phyloP scores from a whole-genome alignment of 1,140 invertebrate species.

The Cataglyphis hispanica region DNA sequence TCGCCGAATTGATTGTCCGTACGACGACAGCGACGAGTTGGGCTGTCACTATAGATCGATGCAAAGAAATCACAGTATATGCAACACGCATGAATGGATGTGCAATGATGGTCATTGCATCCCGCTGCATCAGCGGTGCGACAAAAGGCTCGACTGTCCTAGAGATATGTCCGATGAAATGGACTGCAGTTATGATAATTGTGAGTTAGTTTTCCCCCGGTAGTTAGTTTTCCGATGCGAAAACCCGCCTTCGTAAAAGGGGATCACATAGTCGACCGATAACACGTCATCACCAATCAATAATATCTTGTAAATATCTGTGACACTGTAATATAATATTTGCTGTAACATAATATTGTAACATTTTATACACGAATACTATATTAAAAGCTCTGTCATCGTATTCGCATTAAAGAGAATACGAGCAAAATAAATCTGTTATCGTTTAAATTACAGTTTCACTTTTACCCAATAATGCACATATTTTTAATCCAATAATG shows the following conservation, averaged over 20 bases:
- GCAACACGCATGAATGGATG: slow-evolving; percentile 85
- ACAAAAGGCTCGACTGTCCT: slow-evolving; percentile 89
- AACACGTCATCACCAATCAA: slow-evolving; percentile 52
- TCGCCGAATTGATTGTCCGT: slow-evolving; percentile 88
- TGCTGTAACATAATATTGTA: slow-evolving; percentile 37
- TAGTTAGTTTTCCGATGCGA: slow-evolving; percentile 15
- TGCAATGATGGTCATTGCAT: slow-evolving; percentile 91
- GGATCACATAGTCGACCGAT: slow-evolving; percentile 26
- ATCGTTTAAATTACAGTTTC: slow-evolving; percentile 18
- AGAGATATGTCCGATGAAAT: slow-evolving; percentile 90
- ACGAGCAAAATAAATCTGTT: slow-evolving; percentile 16
- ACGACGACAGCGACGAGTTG: slow-evolving; percentile 85
- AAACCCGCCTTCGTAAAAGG: slow-evolving; percentile 1
- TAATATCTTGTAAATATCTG: slow-evolving; percentile 55
- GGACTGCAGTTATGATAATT: slow-evolving; percentile 85
- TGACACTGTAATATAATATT: slow-evolving; percentile 45
- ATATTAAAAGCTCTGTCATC: slow-evolving; percentile 31
- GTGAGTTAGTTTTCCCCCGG: slow-evolving; percentile 76
- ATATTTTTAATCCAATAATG: slow-evolving; percentile 40
- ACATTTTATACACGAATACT: slow-evolving; percentile 20
- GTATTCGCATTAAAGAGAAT: slow-evolving; percentile 7
- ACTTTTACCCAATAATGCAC: slow-evolving; percentile 2
- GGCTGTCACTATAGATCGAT: slow-evolving; percentile 51
- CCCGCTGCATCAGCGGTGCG: slow-evolving; percentile 86
- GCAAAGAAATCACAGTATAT: slow-evolving; percentile 64